These are phyloP conservation scores for Nibea coibor DNA, from an alignment of 2,113 vertebrate genomes.

Conservation along the genomic window DNA sequence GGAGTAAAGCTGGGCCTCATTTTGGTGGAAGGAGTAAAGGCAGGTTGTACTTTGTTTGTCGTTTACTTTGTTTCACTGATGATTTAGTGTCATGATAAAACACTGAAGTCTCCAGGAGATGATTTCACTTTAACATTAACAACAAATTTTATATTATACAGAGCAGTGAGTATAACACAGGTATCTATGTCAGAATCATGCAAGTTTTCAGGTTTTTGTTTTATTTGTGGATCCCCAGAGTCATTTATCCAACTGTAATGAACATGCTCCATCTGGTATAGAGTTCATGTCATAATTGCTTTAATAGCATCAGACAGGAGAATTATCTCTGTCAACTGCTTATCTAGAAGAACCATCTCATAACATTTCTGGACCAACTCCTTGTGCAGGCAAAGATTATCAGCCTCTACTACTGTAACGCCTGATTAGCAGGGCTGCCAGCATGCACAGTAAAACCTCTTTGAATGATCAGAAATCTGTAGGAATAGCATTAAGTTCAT, in stretches of 20 bases:
- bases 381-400: neutral
- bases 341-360: too few species aligned
- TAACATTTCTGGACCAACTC: too few species aligned
- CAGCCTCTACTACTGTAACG: too few species aligned
- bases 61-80: neutral
- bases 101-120: neutral
- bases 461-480: neutral
- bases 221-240: too few species aligned
- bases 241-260: too few species aligned
- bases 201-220: too few species aligned
- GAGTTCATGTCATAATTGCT: too few species aligned
- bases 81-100: neutral
- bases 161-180: neutral
- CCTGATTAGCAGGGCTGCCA: neutral
- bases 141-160: neutral
- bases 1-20: slow-evolving; percentile 5
- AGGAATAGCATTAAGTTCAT: neutral
- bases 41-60: neutral
- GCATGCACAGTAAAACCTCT: neutral
- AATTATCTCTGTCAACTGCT: too few species aligned
- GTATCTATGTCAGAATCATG: too few species aligned
- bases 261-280: too few species aligned
- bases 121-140: neutral
- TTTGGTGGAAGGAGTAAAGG: neutral
- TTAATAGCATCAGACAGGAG: too few species aligned